Evolutionary conservation across 2,113 vertebrate genomes (phyloP), one percentile per base, ranked within the genome.

Genomic region (Aegypius monachus): DNA sequence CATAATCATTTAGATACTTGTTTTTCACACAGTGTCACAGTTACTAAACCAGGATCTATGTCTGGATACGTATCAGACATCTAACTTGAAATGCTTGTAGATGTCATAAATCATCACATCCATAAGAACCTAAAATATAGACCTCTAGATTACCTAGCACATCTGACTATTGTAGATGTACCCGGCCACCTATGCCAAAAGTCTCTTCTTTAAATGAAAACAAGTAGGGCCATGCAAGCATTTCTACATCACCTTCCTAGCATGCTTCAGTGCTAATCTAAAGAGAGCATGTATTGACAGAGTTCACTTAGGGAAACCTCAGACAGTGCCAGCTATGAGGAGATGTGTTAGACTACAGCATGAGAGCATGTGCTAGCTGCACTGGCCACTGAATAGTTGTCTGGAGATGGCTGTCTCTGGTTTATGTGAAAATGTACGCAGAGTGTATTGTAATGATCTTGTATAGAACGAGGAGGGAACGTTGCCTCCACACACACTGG

Each of bases 351-450:
- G 9, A 19, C 56, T 38, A 25, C 16, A 67, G 45, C 52, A 20
- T 0, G 5, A 45, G 45, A 71, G 17, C 48, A 26, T 0, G 4
- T 38, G n/a, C 19, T 81, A 40, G 23, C 47, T 71, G n/a, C 21
- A 9, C 29, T 52, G 71, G 38, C 47, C 53, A 21, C 34, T 34
- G 26, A 40, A 16, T 4, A 45, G 48, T 52, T 78, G 34, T 13
- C 47, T 58, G 65, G 47, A 72, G 47, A 16, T 58, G 25, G 16
- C 40, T 52, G 14, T 48, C 13, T 62, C 58, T 42, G 23, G 59
- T 20, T 38, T 34, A 50, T 1, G 0, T 72, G 48, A 52, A 73
- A 67, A 56, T 11, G 9, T 50, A 19, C 0, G 1, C 21, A 52
- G 18, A 26, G 21, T 29, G 6, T 34, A 19, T 56, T 61, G 36